A percentile compares a stretch with the other conserved stretches of the same genome.
phyloP scores from a whole-genome alignment of 2,888 invertebrate genomes.

The Heteropelma amictum region DNA sequence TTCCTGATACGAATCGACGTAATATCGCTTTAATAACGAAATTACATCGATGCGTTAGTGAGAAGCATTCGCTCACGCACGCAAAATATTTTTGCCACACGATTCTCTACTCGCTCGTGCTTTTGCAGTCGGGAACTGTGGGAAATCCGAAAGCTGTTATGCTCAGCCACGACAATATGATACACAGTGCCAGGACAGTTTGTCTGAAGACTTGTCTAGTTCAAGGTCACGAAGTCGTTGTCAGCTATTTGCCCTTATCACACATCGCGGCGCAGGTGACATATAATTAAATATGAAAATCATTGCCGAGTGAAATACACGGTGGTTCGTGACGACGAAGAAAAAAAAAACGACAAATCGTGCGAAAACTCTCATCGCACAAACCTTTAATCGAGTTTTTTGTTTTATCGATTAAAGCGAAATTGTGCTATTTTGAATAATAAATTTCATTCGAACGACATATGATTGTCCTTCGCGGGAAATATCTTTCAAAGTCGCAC shows the following conservation, averaged over 20 bases:
- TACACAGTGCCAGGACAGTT: constrained; percentile 83
- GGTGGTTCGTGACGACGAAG: no score
- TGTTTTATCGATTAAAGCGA: no score
- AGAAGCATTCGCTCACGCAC: no score
- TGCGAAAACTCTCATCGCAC: no score
- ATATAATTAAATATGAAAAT: neutral
- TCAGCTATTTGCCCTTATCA: constrained; percentile 92
- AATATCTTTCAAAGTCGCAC: no score
- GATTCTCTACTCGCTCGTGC: neutral
- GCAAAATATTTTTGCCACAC: no score
- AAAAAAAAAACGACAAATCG: no score
- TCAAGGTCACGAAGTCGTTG: constrained; percentile 81
- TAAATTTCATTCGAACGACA: no score
- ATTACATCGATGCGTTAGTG: neutral
- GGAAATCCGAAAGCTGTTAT: constrained; percentile 96
- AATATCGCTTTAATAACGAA: neutral
- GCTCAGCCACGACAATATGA: constrained; percentile 93
- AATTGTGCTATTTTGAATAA: no score
- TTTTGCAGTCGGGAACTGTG: constrained; percentile 89
- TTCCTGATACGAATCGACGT: neutral
- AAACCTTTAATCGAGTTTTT: neutral
- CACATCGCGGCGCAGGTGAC: constrained; percentile 93
- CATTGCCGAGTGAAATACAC: neutral
- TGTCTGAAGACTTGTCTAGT: constrained; percentile 80
- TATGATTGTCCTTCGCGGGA: no score